phyloP scores from a whole-genome alignment of 2,888 invertebrate genomes.

The Diplazon laetatorius region DNA sequence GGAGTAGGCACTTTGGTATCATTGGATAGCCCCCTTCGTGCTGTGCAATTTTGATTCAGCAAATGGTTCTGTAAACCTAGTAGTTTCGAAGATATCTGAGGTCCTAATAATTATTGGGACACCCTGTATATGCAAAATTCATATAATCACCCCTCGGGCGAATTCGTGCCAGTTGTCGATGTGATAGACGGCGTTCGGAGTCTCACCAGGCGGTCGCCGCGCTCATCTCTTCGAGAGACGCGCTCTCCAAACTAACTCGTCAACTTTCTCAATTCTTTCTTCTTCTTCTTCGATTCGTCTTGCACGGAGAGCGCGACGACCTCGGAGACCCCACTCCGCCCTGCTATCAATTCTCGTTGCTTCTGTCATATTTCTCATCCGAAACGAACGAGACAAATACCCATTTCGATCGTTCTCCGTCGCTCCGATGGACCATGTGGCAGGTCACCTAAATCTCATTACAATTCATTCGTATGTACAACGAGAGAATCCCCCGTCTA shows the following conservation, averaged over 20 bases:
- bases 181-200: conserved; percentile 2
- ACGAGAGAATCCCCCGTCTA: conserved; percentile 32
- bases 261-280: conserved; percentile 15
- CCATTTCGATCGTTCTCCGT: too few relatives aligned
- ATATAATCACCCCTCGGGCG: conserved; percentile 52
- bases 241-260: not conserved
- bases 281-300: not conserved
- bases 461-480: conserved; percentile 10
- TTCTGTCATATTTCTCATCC: conserved; percentile 11
- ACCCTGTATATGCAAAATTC: conserved; percentile 29
- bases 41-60: too few relatives aligned
- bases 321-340: conserved; percentile 38
- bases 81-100: too few relatives aligned
- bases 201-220: conserved; percentile 24
- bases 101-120: too few relatives aligned
- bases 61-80: too few relatives aligned
- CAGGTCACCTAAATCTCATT: too few relatives aligned
- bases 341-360: conserved; percentile 46
- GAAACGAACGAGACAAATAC: too few relatives aligned
- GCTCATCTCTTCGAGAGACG: not conserved
- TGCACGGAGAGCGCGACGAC: conserved; percentile 49
- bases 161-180: conserved; percentile 32
- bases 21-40: too few relatives aligned
- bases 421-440: too few relatives aligned
- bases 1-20: too few relatives aligned